Conservation (phyloP, 2,888 invertebrate species). For the Ceraclea dissimilis region DNA sequence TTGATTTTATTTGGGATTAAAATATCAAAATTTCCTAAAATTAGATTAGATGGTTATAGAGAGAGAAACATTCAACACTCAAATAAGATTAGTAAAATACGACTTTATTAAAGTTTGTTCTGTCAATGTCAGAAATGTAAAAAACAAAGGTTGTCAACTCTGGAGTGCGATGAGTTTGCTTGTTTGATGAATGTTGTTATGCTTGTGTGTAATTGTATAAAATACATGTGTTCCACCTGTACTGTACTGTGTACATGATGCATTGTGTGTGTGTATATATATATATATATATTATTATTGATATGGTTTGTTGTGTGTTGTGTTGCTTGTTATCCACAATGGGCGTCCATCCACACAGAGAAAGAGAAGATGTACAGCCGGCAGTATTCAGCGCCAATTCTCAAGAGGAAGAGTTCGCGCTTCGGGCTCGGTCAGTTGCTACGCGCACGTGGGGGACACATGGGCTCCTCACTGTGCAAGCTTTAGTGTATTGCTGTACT, state of each 20-base stretch:
- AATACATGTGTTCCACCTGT: too few relatives aligned
- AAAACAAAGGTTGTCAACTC: too few relatives aligned
- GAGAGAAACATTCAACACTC: too few relatives aligned
- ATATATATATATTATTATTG: too few relatives aligned
- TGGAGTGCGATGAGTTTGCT: background rate
- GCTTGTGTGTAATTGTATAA: background rate
- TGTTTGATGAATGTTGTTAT: background rate
- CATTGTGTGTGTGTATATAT: too few relatives aligned
- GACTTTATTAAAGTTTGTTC: too few relatives aligned
- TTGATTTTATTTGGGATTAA: too few relatives aligned
- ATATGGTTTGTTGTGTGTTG: conserved; percentile 5
- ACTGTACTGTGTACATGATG: too few relatives aligned
- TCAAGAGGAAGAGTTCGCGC: conserved; percentile 86
- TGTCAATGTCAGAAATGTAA: too few relatives aligned
- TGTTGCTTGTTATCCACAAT: conserved; percentile 6
- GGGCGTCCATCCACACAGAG: conserved; percentile 44
- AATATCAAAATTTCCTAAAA: too few relatives aligned
- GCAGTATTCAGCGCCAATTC: conserved; percentile 91
- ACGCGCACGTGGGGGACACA: conserved; percentile 29
- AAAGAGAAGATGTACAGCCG: conserved; percentile 84
- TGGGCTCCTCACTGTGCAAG: conserved; percentile 11
- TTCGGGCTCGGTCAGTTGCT: conserved; percentile 76
- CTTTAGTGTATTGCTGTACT: conserved; percentile 20
- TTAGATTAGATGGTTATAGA: too few relatives aligned
- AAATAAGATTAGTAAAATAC: too few relatives aligned